Percentiles rank a stretch among this genome's conserved stretches.
phyloP scores from a whole-genome alignment of 2,113 vertebrate genomes.

The Grantiella picta region DNA sequence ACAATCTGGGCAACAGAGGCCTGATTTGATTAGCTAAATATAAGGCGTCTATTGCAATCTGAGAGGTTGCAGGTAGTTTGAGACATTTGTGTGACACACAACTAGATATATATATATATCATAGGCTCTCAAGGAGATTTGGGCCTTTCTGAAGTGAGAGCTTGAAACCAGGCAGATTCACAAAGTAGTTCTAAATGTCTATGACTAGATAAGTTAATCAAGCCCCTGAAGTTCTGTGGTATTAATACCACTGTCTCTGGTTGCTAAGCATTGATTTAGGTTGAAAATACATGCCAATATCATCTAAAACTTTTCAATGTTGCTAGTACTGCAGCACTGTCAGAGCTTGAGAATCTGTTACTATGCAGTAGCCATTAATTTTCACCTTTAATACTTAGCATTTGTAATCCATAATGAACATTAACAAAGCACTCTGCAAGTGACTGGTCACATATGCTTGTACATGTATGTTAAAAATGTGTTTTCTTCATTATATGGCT shows the following conservation, averaged over 20 bases:
- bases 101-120: neutral
- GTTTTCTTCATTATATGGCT: neutral
- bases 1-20: neutral
- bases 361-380: neutral
- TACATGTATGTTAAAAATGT: neutral
- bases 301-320: neutral
- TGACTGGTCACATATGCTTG: neutral
- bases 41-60: neutral
- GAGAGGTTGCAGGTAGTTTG: neutral
- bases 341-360: neutral
- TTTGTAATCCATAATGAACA: neutral
- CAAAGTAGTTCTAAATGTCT: neutral
- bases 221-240: neutral
- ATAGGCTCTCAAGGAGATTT: neutral
- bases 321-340: neutral
- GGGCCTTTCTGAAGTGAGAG: neutral
- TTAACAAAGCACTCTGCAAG: neutral
- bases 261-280: neutral
- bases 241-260: neutral
- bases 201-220: neutral
- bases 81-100: neutral
- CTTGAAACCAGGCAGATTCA: neutral
- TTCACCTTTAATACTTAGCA: neutral
- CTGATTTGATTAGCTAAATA: neutral
- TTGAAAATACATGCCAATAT: neutral